Conservation (phyloP, 2,113 vertebrate species). For the Addax nasomaculatus region DNA sequence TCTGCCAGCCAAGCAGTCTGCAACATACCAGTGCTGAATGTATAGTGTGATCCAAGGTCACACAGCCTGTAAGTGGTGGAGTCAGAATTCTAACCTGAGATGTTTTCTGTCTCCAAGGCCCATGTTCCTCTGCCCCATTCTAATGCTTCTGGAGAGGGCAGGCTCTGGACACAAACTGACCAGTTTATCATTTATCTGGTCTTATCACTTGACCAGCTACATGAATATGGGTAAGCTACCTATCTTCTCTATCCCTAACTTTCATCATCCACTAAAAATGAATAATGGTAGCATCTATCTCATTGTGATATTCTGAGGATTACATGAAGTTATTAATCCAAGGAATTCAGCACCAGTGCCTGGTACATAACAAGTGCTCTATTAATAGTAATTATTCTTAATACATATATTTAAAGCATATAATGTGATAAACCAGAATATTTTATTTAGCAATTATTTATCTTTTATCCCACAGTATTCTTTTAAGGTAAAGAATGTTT, state of each 20-base stretch:
- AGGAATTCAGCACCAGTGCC: background rate
- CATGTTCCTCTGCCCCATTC: background rate
- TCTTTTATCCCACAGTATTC: background rate
- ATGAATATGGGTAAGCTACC: background rate
- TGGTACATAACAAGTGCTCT: background rate
- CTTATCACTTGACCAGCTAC: background rate
- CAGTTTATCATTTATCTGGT: background rate
- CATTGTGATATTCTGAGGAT: background rate
- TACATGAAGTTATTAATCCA: background rate
- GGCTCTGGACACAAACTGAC: background rate
- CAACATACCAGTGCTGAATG: conserved; percentile 31
- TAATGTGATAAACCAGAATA: background rate
- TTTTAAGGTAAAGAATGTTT: background rate
- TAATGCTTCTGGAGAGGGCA: background rate
- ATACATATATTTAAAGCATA: background rate
- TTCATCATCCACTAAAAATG: background rate
- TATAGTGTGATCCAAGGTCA: conserved; percentile 31
- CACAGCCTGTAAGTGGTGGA: background rate
- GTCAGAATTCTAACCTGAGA: background rate
- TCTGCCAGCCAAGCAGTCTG: conserved; percentile 58
- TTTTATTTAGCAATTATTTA: background rate
- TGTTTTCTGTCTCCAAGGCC: background rate
- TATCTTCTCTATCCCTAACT: background rate
- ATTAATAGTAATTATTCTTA: background rate
- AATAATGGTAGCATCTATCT: background rate